phyloP scores from a whole-genome alignment of 2,888 invertebrate species.

The Lasioglossum villosulum region DNA sequence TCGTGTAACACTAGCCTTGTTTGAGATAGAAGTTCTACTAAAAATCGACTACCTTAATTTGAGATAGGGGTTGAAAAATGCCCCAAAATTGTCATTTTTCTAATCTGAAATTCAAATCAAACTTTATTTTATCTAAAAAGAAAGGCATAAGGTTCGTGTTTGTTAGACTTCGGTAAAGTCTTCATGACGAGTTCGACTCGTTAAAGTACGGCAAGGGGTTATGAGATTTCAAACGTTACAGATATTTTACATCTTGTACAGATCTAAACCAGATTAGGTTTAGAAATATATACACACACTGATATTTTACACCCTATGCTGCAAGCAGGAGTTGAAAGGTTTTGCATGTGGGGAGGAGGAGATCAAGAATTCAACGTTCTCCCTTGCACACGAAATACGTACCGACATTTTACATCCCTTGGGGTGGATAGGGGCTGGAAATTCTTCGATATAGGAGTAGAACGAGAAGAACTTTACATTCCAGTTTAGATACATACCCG shows the following conservation, averaged over 20 bases:
- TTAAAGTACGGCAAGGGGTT: too few species aligned
- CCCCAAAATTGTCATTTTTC: too few species aligned
- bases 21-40: too few species aligned
- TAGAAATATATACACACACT: too few species aligned
- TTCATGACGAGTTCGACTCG: too few species aligned
- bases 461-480: background rate
- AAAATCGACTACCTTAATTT: too few species aligned
- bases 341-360: background rate
- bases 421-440: background rate
- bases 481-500: background rate
- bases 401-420: background rate
- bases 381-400: background rate
- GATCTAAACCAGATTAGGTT: background rate
- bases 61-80: background rate
- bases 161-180: too few species aligned
- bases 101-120: too few species aligned
- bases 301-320: background rate
- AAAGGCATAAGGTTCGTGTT: too few species aligned
- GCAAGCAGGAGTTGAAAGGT: background rate
- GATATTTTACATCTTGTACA: background rate
- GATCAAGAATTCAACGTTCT: background rate
- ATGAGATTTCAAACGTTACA: background rate
- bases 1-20: background rate
- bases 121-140: too few species aligned
- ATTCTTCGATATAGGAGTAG: constrained; percentile 5